Evolutionary conservation across 1,140 invertebrate genomes (phyloP).

Genomic region (Drosophila subobscura): DNA sequence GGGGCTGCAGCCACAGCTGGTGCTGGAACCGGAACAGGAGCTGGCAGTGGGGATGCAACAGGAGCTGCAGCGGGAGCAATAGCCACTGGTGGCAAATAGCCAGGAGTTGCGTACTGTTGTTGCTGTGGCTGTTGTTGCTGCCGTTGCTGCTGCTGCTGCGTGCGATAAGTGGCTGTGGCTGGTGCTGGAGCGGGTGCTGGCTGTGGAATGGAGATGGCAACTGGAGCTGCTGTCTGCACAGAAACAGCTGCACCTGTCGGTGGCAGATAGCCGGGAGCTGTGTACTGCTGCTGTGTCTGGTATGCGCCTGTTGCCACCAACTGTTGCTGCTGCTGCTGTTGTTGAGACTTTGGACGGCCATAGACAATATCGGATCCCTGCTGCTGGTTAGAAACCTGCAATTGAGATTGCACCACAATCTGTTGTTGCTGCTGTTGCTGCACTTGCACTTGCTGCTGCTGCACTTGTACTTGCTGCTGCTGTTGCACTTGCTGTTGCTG

Average conservation of each 20-base stretch:
- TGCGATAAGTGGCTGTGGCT: too few species aligned
- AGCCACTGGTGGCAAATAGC: constrained; percentile 21
- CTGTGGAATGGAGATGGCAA: constrained; percentile 14
- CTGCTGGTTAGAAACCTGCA: too few species aligned
- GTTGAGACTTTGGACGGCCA: neutral
- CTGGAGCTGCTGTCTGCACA: neutral
- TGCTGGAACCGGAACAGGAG: neutral
- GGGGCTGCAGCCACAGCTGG: neutral
- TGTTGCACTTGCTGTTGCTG: constrained; percentile 46
- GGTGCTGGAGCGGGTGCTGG: constrained; percentile 11
- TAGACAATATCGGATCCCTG: too few species aligned
- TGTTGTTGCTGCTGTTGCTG: constrained; percentile 6
- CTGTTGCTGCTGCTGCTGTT: constrained; percentile 3
- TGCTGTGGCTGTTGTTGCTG: too few species aligned
- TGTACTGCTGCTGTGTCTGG: constrained; percentile 15
- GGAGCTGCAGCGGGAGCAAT: neutral
- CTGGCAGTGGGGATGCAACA: neutral
- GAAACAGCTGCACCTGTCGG: constrained; percentile 7
- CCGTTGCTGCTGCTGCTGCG: too few species aligned
- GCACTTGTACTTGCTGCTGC: constrained; percentile 40
- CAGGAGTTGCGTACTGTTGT: neutral
- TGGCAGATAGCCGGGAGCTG: constrained; percentile 37
- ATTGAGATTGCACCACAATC: too few species aligned
- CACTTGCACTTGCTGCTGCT: constrained; percentile 26
- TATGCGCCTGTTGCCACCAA: neutral